Evolutionary conservation across 2,888 invertebrate species (phyloP), one percentile per base, ranked within the genome.

Genomic region (Cryptocheilus praepositus): DNA sequence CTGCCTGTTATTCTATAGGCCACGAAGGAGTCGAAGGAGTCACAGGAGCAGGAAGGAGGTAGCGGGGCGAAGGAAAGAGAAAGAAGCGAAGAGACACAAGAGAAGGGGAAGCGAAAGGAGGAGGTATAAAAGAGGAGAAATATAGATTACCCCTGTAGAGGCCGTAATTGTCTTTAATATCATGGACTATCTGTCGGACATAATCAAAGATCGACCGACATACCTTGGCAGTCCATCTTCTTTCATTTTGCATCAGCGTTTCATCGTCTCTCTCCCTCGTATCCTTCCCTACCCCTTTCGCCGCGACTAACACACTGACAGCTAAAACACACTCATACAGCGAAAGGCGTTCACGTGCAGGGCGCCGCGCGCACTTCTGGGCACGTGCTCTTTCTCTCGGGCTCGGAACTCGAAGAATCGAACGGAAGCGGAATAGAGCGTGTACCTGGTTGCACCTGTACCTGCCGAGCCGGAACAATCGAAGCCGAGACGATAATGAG

Each of bases 401-500:
- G 36, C 61, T 22, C 22, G 22, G 53, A 69, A 62, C 61, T 63
- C 59, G 61, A 66, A 49, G 71, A 74, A 67, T 73, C 70, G 73
- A 66, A 70, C 67, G 71, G 71, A 77, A 76, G 69, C 72, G 69
- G 76, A 77, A 76, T 76, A 67, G 74, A 72, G 65, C 73, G 72
- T 77, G 74, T 80, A 82, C 77, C 76, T 73, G 76, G 76, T 80
- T 73, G 70, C 74, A 79, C 73, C 76, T 79, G 76, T 71, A 77
- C 64, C 65, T 77, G 69, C 53, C 76, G 80, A 80, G 71, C 71
- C 74, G 81, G 79, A 82, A 82, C 81, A 82, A 81, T 81, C 81
- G 80, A 81, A 80, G 76, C 74, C 78, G 77, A 77, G 80, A 76
- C 81, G 79, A 80, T 82, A 82, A 82, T 82, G 82, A 81, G 75